phyloP scores from a whole-genome alignment of 2,113 vertebrate species.

The Henicopernis longicauda region DNA sequence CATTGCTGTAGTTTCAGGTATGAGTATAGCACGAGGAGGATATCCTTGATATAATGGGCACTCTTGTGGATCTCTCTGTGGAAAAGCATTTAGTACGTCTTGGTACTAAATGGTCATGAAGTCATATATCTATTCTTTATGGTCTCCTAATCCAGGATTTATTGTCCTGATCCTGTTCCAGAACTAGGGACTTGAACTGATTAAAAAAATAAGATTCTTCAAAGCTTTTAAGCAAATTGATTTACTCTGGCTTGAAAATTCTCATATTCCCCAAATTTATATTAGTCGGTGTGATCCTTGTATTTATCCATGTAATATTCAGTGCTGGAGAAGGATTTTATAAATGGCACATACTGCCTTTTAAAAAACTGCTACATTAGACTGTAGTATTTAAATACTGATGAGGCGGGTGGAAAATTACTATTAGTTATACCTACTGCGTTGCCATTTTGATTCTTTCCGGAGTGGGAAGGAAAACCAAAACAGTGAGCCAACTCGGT shows the following conservation, averaged over 20 bases:
- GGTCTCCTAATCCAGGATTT: constrained; percentile 20
- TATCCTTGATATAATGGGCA: not conserved
- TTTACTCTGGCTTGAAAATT: not conserved
- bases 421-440: not conserved
- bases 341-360: fast-evolving
- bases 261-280: not conserved
- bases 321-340: not conserved
- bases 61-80: not conserved
- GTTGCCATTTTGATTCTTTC: not conserved
- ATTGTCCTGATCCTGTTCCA: not conserved
- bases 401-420: not conserved
- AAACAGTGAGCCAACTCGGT: not conserved
- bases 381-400: not conserved
- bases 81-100: not conserved
- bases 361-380: not conserved
- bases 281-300: not conserved
- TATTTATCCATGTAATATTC: not conserved
- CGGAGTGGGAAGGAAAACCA: not conserved
- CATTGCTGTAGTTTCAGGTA: not conserved
- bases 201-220: not conserved
- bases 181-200: not conserved
- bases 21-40: not conserved
- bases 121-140: not conserved
- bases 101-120: not conserved
- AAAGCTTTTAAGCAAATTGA: constrained; percentile 8